Conservation (phyloP, 30 jellyfish, hydroid and myxozoan genomes). For the Hydra vulgaris region DNA sequence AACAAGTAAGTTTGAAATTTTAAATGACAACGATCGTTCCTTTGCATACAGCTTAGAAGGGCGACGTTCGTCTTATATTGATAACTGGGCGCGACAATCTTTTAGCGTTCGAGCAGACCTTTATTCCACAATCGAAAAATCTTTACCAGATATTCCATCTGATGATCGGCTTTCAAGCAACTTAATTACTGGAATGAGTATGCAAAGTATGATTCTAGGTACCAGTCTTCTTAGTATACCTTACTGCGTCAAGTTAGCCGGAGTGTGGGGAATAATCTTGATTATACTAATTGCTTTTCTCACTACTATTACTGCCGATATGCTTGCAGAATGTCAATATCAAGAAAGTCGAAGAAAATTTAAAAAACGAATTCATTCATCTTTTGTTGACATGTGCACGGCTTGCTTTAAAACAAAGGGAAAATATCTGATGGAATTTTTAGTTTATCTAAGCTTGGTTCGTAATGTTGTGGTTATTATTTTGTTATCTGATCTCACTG, state of each 20-base stretch:
- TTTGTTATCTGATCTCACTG: conserved; percentile 38
- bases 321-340: conserved; percentile 50
- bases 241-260: conserved; percentile 39
- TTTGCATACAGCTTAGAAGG: neutral
- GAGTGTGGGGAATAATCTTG: conserved; percentile 43
- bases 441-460: conserved; percentile 35
- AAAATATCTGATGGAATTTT: conserved; percentile 14
- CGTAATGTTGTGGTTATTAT: conserved; percentile 42
- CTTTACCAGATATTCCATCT: conserved; percentile 54
- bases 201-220: conserved; percentile 68
- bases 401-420: conserved; percentile 40
- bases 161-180: conserved; percentile 55
- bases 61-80: neutral
- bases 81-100: neutral
- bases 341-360: conserved; percentile 28
- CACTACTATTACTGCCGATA: conserved; percentile 34
- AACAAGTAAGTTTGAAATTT: too few relatives aligned
- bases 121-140: neutral
- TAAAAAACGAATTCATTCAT: conserved; percentile 35
- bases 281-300: conserved; percentile 40
- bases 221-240: conserved; percentile 59
- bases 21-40: too few relatives aligned
- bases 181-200: conserved; percentile 33
- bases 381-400: conserved; percentile 41
- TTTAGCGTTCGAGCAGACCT: neutral